These are phyloP conservation scores for Amblyraja radiata DNA, from an alignment of 2,797 vertebrate species.

Conservation along the genomic window DNA sequence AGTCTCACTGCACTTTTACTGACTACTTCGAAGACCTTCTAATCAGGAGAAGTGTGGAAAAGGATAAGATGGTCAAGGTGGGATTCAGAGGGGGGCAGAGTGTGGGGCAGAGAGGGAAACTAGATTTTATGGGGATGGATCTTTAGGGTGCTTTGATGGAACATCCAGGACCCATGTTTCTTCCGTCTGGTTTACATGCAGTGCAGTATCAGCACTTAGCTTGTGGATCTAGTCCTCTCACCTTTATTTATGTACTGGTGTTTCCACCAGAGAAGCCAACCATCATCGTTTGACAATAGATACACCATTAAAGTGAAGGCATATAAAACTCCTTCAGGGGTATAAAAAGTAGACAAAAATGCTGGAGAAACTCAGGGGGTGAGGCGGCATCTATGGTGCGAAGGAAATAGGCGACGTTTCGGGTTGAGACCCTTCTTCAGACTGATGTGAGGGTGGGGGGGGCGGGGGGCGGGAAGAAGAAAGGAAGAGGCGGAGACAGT, in stretches of 20 bases:
- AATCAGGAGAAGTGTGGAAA: not conserved
- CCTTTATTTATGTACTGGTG: not conserved
- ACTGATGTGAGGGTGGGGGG: too few species aligned
- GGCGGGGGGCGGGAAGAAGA: too few species aligned
- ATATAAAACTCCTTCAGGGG: not conserved
- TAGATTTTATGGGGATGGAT: not conserved
- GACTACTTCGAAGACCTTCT: not conserved
- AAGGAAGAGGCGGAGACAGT: too few species aligned
- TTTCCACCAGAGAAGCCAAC: not conserved
- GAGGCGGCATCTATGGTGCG: too few species aligned
- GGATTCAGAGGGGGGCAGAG: not conserved
- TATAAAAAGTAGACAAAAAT: too few species aligned
- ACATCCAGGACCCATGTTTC: too few species aligned
- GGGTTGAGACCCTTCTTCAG: too few species aligned
- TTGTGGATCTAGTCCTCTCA: not conserved
- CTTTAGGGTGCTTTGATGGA: not conserved
- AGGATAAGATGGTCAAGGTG: not conserved
- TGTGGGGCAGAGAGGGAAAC: not conserved
- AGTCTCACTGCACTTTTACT: not conserved
- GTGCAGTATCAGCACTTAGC: not conserved
- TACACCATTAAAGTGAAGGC: too few species aligned
- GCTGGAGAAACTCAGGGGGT: too few species aligned
- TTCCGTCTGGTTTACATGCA: not conserved
- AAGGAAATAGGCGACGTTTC: too few species aligned
- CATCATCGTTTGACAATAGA: too few species aligned